Conservation (phyloP, 2,888 invertebrate species). For the Dryomyza anilis region DNA sequence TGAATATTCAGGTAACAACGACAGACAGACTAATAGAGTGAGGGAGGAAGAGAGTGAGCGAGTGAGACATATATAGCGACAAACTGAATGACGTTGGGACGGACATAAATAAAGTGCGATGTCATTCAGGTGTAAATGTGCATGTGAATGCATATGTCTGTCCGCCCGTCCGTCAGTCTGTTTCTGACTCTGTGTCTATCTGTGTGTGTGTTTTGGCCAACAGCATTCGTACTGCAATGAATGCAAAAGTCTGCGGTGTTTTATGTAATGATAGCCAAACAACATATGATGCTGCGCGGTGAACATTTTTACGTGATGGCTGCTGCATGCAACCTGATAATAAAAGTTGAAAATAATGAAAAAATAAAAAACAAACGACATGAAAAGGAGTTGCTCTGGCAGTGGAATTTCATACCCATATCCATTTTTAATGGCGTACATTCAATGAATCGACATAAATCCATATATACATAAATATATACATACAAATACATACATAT, state of each 20-base stretch:
- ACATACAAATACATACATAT: neutral
- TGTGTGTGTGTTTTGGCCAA: too few relatives aligned
- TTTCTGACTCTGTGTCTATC: too few relatives aligned
- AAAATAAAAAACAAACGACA: too few relatives aligned
- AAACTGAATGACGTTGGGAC: too few relatives aligned
- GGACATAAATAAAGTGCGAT: too few relatives aligned
- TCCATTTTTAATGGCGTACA: constrained; percentile 15
- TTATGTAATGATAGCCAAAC: neutral
- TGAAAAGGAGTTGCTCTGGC: too few relatives aligned
- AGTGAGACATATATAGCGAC: too few relatives aligned
- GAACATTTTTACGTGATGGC: neutral
- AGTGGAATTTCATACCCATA: constrained; percentile 2
- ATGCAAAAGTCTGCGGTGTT: constrained; percentile 10
- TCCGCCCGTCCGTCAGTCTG: neutral
- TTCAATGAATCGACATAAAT: constrained; percentile 11
- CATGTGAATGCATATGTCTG: neutral
- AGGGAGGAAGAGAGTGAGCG: neutral
- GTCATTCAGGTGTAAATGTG: too few relatives aligned
- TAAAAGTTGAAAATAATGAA: constrained; percentile 3
- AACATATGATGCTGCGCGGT: neutral
- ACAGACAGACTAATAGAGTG: neutral
- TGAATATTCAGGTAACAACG: neutral
- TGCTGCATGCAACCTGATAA: constrained; percentile 3
- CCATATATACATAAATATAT: neutral
- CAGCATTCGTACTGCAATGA: too few relatives aligned